Base-by-base conservation (phyloP, 2,888 invertebrate genomes). In the Sipunculus nudus region DNA sequence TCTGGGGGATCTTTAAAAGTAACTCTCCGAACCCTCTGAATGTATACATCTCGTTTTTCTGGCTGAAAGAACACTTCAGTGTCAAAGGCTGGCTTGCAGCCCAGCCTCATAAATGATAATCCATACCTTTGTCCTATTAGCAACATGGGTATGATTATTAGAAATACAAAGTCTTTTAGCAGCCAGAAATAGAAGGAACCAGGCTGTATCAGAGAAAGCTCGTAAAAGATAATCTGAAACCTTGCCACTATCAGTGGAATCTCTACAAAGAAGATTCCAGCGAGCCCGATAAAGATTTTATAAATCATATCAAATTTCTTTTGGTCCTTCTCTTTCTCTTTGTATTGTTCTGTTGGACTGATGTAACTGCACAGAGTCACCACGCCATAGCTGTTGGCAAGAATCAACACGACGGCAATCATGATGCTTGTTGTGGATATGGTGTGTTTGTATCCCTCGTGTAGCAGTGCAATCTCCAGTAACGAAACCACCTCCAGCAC, bases 41-140 rank as follows among this genome's bases (percentile, higher is more conserved):
- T 71, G 56, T 71, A 71, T 8, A 47, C 60, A 38, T 71, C 71
- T n/a, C 71, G 46, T 53, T 71, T 71, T 54, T 71, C 71, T 8
- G 71, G 71, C 46, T 66, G 43, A 39, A 70, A 70, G 49, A 61
- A 45, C 16, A 61, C 59, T 32, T 63, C 35, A 8, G 56, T 50
- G 48, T 71, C 71, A n/a, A 69, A 49, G 25, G 32, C 45, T 5
- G 57, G 57, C 32, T 41, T 29, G 31, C 57, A 52, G n/a, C 48
- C 53, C 5, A 59, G 19, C 25, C 31, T n/a, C 26, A 29, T 29
- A n/a, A n/a, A n/a, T n/a, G n/a, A n/a, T n/a, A n/a, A n/a, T 29
- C 29, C n/a, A 32, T 50, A 50, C 25, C 25, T 41, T 40, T 59
- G 40, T 8, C 60, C 49, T n/a, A 60, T 32, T n/a, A 63, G 31